A percentile compares a stretch with the other conserved stretches of the same genome.
phyloP scores from a whole-genome alignment of 2,797 vertebrate species.

The Gephyroberyx darwinii region DNA sequence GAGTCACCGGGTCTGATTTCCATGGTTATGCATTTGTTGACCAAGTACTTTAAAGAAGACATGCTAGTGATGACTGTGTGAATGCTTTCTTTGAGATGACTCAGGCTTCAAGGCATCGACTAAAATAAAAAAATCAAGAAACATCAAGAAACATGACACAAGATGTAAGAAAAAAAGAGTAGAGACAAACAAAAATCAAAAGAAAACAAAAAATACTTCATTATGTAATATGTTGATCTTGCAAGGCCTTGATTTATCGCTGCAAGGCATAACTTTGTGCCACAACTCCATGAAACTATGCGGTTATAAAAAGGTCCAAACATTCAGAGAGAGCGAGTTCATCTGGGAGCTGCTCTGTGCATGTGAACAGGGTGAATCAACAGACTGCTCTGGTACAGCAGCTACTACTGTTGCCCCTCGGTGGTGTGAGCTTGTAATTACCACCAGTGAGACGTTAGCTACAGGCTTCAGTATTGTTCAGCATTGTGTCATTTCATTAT shows the following conservation, averaged over 20 bases:
- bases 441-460: constrained; percentile 12
- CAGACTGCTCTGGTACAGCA: constrained; percentile 11
- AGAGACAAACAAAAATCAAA: neutral
- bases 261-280: neutral
- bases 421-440: constrained; percentile 32
- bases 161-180: neutral
- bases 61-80: neutral
- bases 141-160: neutral
- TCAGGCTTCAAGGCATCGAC: neutral
- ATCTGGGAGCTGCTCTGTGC: constrained; percentile 31
- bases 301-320: constrained; percentile 11
- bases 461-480: neutral
- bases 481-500: neutral
- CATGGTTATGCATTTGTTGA: neutral
- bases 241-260: neutral
- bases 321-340: constrained; percentile 17
- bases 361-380: constrained; percentile 45
- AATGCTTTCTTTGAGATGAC: neutral
- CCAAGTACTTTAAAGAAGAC: neutral
- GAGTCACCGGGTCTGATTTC: neutral
- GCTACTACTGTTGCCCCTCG: constrained; percentile 29
- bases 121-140: constrained; percentile 4
- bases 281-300: constrained; percentile 22
- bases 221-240: neutral
- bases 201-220: neutral